Conservation (phyloP, 2,888 invertebrate genomes). For the Ochropacha duplaris region DNA sequence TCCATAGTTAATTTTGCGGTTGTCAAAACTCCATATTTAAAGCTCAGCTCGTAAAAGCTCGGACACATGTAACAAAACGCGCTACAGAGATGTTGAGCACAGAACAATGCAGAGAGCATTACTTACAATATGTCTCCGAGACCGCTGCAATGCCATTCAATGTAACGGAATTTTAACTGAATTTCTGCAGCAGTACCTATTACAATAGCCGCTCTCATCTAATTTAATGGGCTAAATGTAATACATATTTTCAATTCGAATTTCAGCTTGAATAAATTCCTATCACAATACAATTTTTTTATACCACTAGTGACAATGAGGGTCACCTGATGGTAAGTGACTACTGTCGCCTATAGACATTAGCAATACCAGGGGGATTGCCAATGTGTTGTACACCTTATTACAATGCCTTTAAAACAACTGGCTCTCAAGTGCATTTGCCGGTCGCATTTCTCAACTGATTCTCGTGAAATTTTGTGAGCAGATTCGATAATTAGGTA, state of each 20-base stretch:
- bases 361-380: too few relatives aligned
- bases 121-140: constrained; percentile 33
- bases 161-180: constrained; percentile 29
- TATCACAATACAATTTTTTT: too few relatives aligned
- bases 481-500: too few relatives aligned
- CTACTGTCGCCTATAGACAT: too few relatives aligned
- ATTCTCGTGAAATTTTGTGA: too few relatives aligned
- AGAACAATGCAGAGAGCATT: constrained; percentile 26
- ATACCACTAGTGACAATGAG: too few relatives aligned
- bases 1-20: neutral
- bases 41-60: constrained; percentile 24
- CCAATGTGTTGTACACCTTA: too few relatives aligned
- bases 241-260: neutral
- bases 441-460: too few relatives aligned
- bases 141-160: constrained; percentile 27
- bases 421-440: too few relatives aligned
- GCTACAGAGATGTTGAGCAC: constrained; percentile 27
- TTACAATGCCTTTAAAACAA: too few relatives aligned
- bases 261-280: neutral
- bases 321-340: too few relatives aligned
- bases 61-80: constrained; percentile 25
- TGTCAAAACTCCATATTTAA: constrained; percentile 9
- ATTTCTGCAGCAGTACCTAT: constrained; percentile 12
- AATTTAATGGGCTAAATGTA: neutral
- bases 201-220: neutral